Evolutionary conservation across 2,888 invertebrate genomes (phyloP), one percentile per base, ranked within the genome.

Genomic region (Xestoiulus laeticollis): DNA sequence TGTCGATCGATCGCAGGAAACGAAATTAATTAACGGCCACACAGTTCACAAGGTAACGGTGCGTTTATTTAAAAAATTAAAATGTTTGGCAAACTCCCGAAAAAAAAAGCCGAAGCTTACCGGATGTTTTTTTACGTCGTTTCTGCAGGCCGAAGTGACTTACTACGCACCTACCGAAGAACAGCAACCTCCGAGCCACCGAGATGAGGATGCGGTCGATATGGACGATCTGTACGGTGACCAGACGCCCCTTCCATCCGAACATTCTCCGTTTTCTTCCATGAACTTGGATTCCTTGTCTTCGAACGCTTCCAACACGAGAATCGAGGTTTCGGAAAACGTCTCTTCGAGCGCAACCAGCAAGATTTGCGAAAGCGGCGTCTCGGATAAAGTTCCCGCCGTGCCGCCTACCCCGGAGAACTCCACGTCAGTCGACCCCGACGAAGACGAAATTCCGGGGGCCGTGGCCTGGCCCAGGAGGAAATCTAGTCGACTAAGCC

Each of bases 401-500:
- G 59, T 32, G 43, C 43, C 33, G 30, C 86, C 88, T 12, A 87
- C 78, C 68, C 84, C 68, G 32, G 86, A 87, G 43, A 12, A 16
- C 95, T 90, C 84, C n/a, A 14, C 38, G 22, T 19, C 19, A 22
- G 4, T 22, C 38, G 82, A 87, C 30, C n/a, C 87, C 83, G 83
- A 87, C 86, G 85, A 84, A 5, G n/a, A 19, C 16, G 78, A 33
- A 8, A 14, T 30, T 38, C n/a, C 83, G 43, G 84, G 48, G 48
- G 59, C 86, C 59, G 22, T 86, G 82, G 83, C 88, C 68, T 43
- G 53, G 88, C 84, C 87, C 5, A 14, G 88, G 22, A 59, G 83
- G 33, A 87, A 86, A 32, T 84, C 87, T 22, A 38, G 87, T 78
- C 94, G 95, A 91, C 93, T 96, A 89, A 93, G 96, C 90, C 95